A percentile compares a stretch with the other conserved stretches of the same genome.
These are phyloP conservation scores for Osmoderma eremita DNA, from an alignment of 2,888 invertebrate species.

Conservation along the genomic window DNA sequence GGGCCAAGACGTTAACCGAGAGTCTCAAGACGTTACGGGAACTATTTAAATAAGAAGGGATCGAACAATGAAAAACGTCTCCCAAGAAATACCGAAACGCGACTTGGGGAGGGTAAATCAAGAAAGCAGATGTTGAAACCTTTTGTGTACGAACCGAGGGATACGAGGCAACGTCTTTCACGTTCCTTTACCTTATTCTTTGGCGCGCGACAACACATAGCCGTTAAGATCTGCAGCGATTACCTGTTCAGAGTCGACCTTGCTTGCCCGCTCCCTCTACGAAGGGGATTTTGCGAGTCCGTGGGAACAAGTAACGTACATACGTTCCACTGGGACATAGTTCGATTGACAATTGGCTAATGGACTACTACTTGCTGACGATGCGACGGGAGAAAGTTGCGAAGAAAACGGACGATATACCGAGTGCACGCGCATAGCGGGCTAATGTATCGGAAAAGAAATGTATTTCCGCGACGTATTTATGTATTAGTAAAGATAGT, in stretches of 20 bases:
- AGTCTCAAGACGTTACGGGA: constrained; percentile 59
- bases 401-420: no score
- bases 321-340: neutral
- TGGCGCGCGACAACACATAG: constrained; percentile 28
- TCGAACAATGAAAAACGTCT: constrained; percentile 46
- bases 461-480: no score
- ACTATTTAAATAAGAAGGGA: constrained; percentile 52
- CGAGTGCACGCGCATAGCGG: no score
- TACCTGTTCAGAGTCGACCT: constrained; percentile 35
- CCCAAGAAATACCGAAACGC: constrained; percentile 46
- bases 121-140: constrained; percentile 59
- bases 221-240: constrained; percentile 33
- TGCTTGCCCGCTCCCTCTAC: neutral
- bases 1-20: constrained; percentile 42
- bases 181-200: constrained; percentile 46
- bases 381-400: no score
- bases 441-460: no score
- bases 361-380: no score
- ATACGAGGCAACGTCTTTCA: constrained; percentile 57
- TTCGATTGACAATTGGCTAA: neutral
- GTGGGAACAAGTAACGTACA: constrained; percentile 32
- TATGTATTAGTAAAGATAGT: no score
- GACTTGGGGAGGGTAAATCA: constrained; percentile 62
- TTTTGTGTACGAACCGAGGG: constrained; percentile 47
- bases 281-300: constrained; percentile 33